Evolutionary conservation across 2,797 vertebrate genomes (phyloP).

Genomic region (Semotilus atromaculatus): DNA sequence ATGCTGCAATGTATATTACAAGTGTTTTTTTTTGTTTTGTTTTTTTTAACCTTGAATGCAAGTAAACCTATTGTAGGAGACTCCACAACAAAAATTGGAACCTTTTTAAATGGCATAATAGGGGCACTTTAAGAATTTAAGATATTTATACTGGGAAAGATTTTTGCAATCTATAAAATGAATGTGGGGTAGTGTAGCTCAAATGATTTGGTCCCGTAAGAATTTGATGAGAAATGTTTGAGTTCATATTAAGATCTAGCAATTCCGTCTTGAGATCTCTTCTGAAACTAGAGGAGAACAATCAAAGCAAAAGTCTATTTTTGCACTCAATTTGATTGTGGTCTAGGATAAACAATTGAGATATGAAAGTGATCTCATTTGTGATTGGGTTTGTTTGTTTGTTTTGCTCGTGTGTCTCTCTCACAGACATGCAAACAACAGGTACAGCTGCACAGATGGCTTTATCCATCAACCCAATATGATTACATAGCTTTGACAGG

Average conservation of each 20-base stretch:
- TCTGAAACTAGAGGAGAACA: neutral
- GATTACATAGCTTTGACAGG: slow-evolving; percentile 44
- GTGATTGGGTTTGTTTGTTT: neutral
- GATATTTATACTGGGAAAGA: neutral
- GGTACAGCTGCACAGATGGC: slow-evolving; percentile 47
- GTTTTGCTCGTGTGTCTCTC: neutral
- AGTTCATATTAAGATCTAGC: neutral
- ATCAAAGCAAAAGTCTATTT: neutral
- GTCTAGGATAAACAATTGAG: neutral
- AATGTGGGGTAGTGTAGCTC: no score
- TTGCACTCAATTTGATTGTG: neutral
- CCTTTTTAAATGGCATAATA: neutral
- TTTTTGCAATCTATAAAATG: no score
- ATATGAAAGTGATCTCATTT: neutral
- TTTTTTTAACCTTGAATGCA: no score
- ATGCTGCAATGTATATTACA: neutral
- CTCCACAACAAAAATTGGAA: neutral
- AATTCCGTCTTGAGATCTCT: neutral
- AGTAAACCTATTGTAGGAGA: no score
- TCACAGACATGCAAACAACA: slow-evolving; percentile 13
- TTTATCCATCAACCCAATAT: slow-evolving; percentile 44
- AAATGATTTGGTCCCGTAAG: no score
- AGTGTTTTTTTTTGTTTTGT: neutral
- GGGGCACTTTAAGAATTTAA: neutral
- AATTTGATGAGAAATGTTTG: neutral